A percentile compares a stretch with the other conserved stretches of the same genome.
These are phyloP conservation scores for Watsonalla cultraria DNA, from an alignment of 2,888 invertebrate genomes.

Conservation along the genomic window DNA sequence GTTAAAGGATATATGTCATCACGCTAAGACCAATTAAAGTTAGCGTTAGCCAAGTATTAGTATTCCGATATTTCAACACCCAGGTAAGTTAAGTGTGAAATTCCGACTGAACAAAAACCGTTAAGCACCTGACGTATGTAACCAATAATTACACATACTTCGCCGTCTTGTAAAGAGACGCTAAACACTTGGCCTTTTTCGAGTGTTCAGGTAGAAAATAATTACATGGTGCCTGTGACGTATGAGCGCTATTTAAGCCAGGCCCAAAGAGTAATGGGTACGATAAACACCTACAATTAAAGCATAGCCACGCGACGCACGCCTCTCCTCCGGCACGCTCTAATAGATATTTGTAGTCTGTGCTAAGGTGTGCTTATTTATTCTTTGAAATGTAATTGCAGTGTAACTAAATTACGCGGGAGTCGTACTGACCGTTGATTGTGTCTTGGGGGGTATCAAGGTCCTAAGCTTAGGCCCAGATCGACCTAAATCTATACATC, in stretches of 20 bases:
- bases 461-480: too few species aligned
- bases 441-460: too few species aligned
- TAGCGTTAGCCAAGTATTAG: too few species aligned
- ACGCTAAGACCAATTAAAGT: too few species aligned
- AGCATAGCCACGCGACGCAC: conserved; percentile 75
- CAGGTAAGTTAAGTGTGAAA: too few species aligned
- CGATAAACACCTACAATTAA: conserved; percentile 76
- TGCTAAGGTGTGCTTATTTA: conserved; percentile 26
- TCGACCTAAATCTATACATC: too few species aligned
- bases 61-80: too few species aligned
- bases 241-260: conserved; percentile 72
- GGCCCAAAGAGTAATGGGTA: conserved; percentile 68
- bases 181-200: conserved; percentile 53
- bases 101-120: background rate
- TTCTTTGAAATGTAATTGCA: conserved; percentile 5
- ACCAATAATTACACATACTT: conserved; percentile 26
- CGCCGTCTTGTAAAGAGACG: conserved; percentile 41
- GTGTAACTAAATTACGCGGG: background rate
- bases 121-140: background rate
- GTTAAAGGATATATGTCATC: too few species aligned
- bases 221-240: conserved; percentile 73
- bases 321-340: conserved; percentile 64
- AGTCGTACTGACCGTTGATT: too few species aligned
- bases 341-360: conserved; percentile 68
- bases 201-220: conserved; percentile 70